phyloP scores from a whole-genome alignment of 2,888 invertebrate species.

The Amblyjoppa fuscipennis region DNA sequence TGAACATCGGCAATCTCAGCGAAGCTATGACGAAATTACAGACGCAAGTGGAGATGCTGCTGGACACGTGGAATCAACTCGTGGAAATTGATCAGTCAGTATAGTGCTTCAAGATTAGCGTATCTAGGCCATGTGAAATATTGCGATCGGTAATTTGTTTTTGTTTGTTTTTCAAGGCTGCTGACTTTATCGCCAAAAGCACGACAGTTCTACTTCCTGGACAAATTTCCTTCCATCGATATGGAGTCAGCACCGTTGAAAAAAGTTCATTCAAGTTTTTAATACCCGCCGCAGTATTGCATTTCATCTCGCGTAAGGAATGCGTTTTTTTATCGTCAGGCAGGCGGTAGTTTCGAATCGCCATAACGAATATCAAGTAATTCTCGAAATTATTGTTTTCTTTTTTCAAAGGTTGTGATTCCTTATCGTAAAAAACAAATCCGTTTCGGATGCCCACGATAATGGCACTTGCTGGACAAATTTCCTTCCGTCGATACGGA shows the following conservation, averaged over 20 bases:
- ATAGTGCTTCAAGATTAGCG: not conserved
- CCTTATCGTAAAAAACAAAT: too few relatives aligned
- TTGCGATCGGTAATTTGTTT: not conserved
- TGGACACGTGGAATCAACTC: slow-evolving; percentile 76
- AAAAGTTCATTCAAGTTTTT: too few relatives aligned
- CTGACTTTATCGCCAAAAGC: not conserved
- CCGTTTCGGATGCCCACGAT: too few relatives aligned
- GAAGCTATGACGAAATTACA: slow-evolving; percentile 74
- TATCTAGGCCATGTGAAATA: not conserved
- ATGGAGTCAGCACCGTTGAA: too few relatives aligned
- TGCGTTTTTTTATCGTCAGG: not conserved
- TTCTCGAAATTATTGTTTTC: slow-evolving; percentile 34
- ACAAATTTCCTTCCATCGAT: too few relatives aligned
- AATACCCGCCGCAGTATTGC: too few relatives aligned
- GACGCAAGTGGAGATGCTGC: slow-evolving; percentile 73
- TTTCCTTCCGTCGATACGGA: too few relatives aligned
- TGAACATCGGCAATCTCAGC: slow-evolving; percentile 71
- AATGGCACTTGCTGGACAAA: too few relatives aligned
- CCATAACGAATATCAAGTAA: not conserved
- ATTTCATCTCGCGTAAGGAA: too few relatives aligned
- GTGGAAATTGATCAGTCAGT: slow-evolving; percentile 80
- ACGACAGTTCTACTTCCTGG: too few relatives aligned
- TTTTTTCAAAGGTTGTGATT: slow-evolving; percentile 14
- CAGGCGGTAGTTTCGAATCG: not conserved
- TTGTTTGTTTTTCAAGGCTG: not conserved